phyloP scores from a whole-genome alignment of 2,888 invertebrate species.

The Dysmachus trigonus region DNA sequence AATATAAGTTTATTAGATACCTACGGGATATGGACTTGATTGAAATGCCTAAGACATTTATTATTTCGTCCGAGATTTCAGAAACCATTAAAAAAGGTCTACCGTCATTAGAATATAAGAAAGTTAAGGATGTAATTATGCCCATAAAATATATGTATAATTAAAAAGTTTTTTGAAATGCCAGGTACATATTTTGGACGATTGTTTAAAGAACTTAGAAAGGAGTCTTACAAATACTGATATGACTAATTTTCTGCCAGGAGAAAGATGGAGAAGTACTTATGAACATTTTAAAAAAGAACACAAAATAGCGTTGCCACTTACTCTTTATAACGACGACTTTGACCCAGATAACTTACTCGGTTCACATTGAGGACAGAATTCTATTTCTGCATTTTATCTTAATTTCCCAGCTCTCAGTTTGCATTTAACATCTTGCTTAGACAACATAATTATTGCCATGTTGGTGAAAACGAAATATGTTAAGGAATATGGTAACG shows the following conservation, averaged over 20 bases:
- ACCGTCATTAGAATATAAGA: background rate
- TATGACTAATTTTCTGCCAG: background rate
- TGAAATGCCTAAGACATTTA: background rate
- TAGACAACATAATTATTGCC: background rate
- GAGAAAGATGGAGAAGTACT: background rate
- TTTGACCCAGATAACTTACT: slow-evolving; percentile 4
- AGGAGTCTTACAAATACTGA: background rate
- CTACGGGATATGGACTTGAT: background rate
- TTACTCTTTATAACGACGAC: slow-evolving; percentile 2
- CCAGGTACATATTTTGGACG: background rate
- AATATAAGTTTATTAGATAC: background rate
- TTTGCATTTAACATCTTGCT: background rate
- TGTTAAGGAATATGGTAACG: slow-evolving; percentile 1
- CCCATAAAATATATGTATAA: background rate
- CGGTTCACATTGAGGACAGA: background rate
- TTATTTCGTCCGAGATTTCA: background rate
- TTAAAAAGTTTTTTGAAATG: background rate
- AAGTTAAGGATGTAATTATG: too few species aligned
- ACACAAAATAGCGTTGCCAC: background rate
- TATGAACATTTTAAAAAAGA: background rate
- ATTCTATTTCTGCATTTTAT: slow-evolving; percentile 3
- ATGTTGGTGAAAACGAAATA: background rate
- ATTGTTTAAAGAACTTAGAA: background rate
- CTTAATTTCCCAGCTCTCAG: background rate
- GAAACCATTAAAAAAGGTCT: background rate